Base-by-base conservation (phyloP, 64 coral and sea anemone genomes). In the Orbicella faveolata region DNA sequence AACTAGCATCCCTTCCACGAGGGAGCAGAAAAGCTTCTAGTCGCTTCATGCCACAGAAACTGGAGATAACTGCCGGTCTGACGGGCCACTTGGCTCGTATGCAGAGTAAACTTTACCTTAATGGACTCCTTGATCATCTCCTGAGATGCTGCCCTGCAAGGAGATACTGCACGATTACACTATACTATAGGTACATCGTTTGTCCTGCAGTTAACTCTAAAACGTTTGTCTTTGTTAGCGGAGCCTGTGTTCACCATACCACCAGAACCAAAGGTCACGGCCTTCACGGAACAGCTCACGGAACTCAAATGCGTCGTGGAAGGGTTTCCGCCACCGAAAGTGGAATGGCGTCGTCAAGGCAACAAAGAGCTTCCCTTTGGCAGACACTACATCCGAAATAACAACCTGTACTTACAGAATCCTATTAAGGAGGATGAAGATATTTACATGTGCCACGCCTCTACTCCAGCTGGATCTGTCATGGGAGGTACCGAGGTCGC, bases 391-490 rank as follows among this genome's bases (percentile, higher is more conserved):
- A 74, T 92, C 11, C n/a, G 51, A 11, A 79, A 80, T 11, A 86
- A 80, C 64, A 80, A 76, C 33, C 61, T 92, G 2, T 92, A 62
- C 53, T 65, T 92, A 12, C 63, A 37, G 23, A 73, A 92, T 75
- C 90, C 90, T 0, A 87, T 52, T 12, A 76, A 86, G 59, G 83
- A 79, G 44, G 90, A 92, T 26, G 90, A 77, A 73, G 90, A 86
- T 39, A 30, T 87, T 33, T 92, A 92, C 76, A 78, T 87, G 63
- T 92, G 90, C 36, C 90, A 86, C 61, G 90, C 83, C 2, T 44
- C 75, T n/a, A 92, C 66, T 62, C 78, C 74, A 57, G 61, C 64
- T 17, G 90, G 90, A 1, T 64, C 74, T 33, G 90, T 92, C 5
- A 92, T 92, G 75, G 83, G 74, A 13, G 90, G 74, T 13, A 79